phyloP scores from a whole-genome alignment of 2,797 vertebrate genomes.

The Arctocebus calabarensis region DNA sequence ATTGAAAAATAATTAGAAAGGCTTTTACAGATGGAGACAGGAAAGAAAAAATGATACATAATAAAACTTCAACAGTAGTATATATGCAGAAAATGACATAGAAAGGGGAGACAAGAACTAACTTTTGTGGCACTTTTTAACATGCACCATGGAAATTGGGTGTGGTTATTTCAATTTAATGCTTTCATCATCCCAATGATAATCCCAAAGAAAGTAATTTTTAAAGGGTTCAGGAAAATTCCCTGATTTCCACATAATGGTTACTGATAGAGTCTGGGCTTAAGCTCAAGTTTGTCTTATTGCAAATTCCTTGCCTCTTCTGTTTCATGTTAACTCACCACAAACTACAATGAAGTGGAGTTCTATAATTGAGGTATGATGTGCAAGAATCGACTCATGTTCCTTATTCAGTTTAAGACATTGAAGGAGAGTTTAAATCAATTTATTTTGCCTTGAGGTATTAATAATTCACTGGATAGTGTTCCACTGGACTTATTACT shows the following conservation, averaged over 20 bases:
- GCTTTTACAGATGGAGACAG: background rate
- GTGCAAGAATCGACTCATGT: conserved; percentile 1
- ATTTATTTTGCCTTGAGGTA: conserved; percentile 10
- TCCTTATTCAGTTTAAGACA: conserved; percentile 7
- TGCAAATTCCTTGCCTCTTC: background rate
- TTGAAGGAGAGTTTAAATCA: background rate
- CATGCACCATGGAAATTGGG: background rate
- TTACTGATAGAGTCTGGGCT: background rate
- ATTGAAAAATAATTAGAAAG: conserved; percentile 38
- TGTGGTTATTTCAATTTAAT: background rate
- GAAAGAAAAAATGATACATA: background rate
- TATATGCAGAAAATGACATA: background rate
- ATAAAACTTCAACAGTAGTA: background rate
- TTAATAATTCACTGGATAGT: background rate
- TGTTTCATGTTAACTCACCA: background rate
- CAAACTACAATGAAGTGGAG: background rate
- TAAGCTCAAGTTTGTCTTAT: background rate
- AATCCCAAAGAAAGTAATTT: conserved; percentile 9
- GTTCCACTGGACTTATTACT: background rate
- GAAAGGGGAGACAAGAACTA: background rate
- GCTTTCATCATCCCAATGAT: background rate
- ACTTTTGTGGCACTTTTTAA: background rate
- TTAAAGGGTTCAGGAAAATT: background rate
- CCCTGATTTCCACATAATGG: background rate
- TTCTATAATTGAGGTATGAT: background rate